These are phyloP conservation scores for Tyria jacobaeae DNA, from an alignment of 2,888 invertebrate genomes.

Conservation along the genomic window DNA sequence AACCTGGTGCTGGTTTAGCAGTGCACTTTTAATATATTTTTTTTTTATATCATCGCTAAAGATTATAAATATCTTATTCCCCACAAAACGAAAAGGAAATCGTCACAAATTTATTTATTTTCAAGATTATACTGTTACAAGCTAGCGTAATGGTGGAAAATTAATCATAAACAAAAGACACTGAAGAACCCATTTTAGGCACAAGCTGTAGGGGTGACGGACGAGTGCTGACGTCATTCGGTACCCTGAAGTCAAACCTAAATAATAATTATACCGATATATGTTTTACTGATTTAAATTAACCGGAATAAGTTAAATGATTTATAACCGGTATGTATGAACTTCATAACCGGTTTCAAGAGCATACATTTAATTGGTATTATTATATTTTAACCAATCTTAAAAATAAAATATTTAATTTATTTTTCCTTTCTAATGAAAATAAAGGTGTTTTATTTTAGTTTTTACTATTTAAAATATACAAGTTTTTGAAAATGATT, in stretches of 20 bases:
- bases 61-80: slow-evolving; percentile 6
- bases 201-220: slow-evolving; percentile 43
- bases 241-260: slow-evolving; percentile 15
- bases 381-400: no score
- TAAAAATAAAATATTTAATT: no score
- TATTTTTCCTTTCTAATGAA: no score
- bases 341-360: background rate
- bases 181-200: slow-evolving; percentile 51
- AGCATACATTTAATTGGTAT: background rate
- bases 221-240: slow-evolving; percentile 22
- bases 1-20: background rate
- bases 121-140: slow-evolving; percentile 22
- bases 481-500: no score
- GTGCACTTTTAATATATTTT: background rate
- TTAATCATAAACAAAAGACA: slow-evolving; percentile 45
- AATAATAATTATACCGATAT: background rate
- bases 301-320: no score
- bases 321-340: no score
- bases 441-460: no score
- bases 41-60: background rate
- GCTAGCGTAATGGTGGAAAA: slow-evolving; percentile 43
- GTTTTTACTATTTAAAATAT: no score
- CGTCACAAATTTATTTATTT: slow-evolving; percentile 13
- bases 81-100: slow-evolving; percentile 15
- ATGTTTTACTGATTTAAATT: background rate